Conservation (phyloP, 2,113 vertebrate genomes). For the Coptodon rendalli region DNA sequence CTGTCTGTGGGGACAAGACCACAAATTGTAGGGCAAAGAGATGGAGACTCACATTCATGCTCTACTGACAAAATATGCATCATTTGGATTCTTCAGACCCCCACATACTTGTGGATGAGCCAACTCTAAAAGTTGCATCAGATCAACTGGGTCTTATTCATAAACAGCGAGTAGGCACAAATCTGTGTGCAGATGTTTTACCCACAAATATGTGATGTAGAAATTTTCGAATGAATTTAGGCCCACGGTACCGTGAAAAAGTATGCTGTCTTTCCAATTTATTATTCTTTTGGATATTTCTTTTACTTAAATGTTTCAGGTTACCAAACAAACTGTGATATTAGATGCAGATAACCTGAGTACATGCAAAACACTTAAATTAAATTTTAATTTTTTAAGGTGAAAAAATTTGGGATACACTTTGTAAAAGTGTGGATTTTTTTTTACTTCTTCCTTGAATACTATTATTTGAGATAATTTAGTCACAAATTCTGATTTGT, state of each 20-base stretch:
- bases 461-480: background rate
- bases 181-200: background rate
- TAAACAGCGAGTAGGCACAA: background rate
- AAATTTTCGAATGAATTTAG: background rate
- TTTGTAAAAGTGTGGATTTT: background rate
- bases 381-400: background rate
- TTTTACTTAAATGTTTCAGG: background rate
- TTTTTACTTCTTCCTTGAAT: background rate
- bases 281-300: background rate
- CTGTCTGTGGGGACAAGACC: background rate
- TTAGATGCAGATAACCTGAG: background rate
- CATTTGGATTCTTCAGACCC: background rate
- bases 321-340: background rate
- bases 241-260: background rate
- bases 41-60: background rate
- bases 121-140: background rate
- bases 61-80: background rate
- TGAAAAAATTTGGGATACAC: background rate
- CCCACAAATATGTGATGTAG: background rate
- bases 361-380: background rate
- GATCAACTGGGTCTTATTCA: background rate
- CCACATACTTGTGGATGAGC: background rate
- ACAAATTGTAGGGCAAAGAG: background rate
- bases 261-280: background rate
- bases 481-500: background rate